phyloP scores from a whole-genome alignment of 2,113 vertebrate species.

The Campylomormyrus numenius region DNA sequence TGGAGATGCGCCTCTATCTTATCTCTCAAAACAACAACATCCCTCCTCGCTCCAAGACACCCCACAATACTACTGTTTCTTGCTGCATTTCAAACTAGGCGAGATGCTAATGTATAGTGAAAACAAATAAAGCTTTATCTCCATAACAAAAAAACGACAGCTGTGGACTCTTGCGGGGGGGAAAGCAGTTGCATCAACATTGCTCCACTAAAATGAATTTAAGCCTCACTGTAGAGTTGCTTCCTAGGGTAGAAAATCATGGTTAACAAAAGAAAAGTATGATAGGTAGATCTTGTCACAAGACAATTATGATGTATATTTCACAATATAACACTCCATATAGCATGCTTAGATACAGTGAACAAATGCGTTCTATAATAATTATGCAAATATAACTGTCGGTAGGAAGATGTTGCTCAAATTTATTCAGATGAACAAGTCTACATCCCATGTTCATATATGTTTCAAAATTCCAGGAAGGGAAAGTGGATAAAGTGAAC shows the following conservation, averaged over 20 bases:
- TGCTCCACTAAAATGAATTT: background rate
- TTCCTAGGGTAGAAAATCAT: background rate
- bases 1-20: constrained; percentile 6
- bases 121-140: background rate
- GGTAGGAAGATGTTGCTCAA: background rate
- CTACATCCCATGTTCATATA: background rate
- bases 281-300: background rate
- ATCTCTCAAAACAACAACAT: constrained; percentile 4
- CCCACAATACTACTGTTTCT: background rate
- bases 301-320: background rate
- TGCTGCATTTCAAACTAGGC: background rate
- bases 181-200: background rate
- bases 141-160: background rate
- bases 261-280: background rate
- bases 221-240: background rate
- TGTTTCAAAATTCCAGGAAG: background rate
- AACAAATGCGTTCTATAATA: background rate
- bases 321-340: background rate
- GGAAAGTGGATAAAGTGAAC: background rate
- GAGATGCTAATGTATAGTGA: constrained; percentile 8
- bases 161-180: background rate
- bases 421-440: background rate
- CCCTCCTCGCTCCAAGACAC: background rate
- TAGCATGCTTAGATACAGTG: background rate
- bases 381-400: background rate